Evolutionary conservation across 2,113 vertebrate species (phyloP), one percentile per base, ranked within the genome.

Genomic region (Sterrhoptilus dennistouni): DNA sequence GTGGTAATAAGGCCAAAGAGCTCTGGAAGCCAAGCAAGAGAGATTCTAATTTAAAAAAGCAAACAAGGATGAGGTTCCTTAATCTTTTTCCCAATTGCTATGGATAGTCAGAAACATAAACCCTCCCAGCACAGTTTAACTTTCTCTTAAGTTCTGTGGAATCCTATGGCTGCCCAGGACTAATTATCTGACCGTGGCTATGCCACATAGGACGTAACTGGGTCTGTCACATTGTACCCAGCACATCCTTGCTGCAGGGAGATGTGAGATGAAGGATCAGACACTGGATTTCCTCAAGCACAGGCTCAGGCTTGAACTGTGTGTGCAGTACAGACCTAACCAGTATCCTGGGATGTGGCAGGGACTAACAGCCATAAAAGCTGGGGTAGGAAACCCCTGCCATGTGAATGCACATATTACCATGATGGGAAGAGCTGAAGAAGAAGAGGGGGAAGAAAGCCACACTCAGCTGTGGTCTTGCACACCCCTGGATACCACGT

Each of bases 11-110:
- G 12, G 50, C 53, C 75, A 94, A 59, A 75, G 23, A 49, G 42
- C 59, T 69, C 59, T 91, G 63, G 44, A 70, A 91, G 59, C 78
- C 61, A 93, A 79, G 53, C 17, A 76, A 57, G 8, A 49, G 59
- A 47, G 49, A 77, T 84, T 90, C 49, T 81, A 87, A 89, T 76
- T 13, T 9, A 60, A 88, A 90, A 88, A 69, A 60, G 20, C 61
- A 84, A 93, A 81, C 52, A 87, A 87, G 33, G 60, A 76, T 77
- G 71, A 90, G 66, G 42, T 90, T 91, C 63, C 54, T 94, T 94
- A 45, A 89, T 91, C 78, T 80, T 83, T 49, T 93, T 83, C 75
- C 90, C 71, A 77, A 28, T 42, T 83, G 63, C 50, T 85, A 76
- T 47, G 27, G 29, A 76, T 35, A 87, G 66, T 56, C 59, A 80